These are phyloP conservation scores for Oenanthe melanoleuca DNA, from an alignment of 2,113 vertebrate species.

Conservation along the genomic window DNA sequence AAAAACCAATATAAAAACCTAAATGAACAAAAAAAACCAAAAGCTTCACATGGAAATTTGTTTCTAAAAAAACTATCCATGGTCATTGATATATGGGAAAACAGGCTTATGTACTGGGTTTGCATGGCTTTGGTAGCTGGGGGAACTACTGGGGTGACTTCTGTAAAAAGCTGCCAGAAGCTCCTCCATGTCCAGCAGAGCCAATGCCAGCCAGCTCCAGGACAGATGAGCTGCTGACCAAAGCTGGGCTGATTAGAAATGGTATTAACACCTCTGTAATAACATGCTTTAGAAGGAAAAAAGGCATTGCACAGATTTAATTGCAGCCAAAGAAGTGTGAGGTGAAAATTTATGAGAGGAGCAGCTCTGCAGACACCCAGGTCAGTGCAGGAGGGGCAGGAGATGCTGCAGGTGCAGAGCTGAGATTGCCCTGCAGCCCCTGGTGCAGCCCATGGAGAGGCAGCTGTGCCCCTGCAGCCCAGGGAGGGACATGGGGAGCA, in stretches of 20 bases:
- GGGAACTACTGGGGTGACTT: not conserved
- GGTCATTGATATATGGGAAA: not conserved
- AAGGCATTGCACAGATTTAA: not conserved
- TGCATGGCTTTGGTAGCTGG: not conserved
- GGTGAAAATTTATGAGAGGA: not conserved
- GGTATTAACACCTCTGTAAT: not conserved
- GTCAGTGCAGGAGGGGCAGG: not conserved
- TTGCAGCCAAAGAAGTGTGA: not conserved
- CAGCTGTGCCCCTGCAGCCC: not conserved
- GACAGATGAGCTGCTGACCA: not conserved
- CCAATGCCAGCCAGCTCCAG: not conserved
- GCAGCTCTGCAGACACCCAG: not conserved
- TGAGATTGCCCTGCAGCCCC: not conserved
- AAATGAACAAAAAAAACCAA: not conserved
- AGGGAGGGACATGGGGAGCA: rapidly evolving
- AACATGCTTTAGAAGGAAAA: not conserved
- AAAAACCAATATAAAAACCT: not conserved
- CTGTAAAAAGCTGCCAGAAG: not conserved
- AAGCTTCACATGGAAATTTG: not conserved
- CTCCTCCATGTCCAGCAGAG: not conserved
- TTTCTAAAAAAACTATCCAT: not conserved
- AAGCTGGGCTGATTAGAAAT: not conserved
- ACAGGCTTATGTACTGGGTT: not conserved
- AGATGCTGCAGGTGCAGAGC: not conserved
- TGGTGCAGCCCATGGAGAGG: not conserved